phyloP scores from a whole-genome alignment of 2,113 vertebrate species.

The Pipra filicauda region DNA sequence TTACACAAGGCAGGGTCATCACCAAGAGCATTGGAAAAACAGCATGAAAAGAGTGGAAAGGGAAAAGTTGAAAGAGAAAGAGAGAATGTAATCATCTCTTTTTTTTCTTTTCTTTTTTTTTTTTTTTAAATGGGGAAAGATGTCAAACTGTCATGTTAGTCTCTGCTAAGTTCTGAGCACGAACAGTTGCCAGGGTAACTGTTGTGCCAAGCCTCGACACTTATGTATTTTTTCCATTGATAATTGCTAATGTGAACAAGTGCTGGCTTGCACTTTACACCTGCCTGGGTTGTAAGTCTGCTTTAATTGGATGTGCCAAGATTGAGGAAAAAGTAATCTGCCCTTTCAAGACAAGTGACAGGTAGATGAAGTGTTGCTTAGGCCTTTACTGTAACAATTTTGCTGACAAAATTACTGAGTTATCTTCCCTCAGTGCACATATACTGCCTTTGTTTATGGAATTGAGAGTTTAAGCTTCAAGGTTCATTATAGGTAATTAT shows the following conservation, averaged over 20 bases:
- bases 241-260: constrained; percentile 79
- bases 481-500: constrained; percentile 31
- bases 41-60: neutral
- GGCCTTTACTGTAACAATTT: constrained; percentile 71
- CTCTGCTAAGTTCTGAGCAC: constrained; percentile 42
- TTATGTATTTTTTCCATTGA: constrained; percentile 71
- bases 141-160: constrained; percentile 73
- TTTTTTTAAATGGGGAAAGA: constrained; percentile 4
- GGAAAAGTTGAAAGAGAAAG: neutral
- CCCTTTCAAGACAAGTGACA: constrained; percentile 76
- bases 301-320: constrained; percentile 80
- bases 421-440: constrained; percentile 54
- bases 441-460: constrained; percentile 38
- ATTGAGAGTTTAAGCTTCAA: neutral
- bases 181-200: constrained; percentile 72
- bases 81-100: constrained; percentile 20
- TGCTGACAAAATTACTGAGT: constrained; percentile 77
- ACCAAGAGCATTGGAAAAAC: neutral
- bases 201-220: constrained; percentile 67
- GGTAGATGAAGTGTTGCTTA: constrained; percentile 74
- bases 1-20: neutral
- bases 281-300: constrained; percentile 74
- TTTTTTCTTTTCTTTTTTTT: neutral
- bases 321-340: constrained; percentile 78
- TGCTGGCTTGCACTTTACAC: constrained; percentile 76